Percentiles rank a stretch among this genome's conserved stretches.
Evolutionary conservation across 1,140 invertebrate genomes (phyloP).

Genomic region (Megalopta genalis): DNA sequence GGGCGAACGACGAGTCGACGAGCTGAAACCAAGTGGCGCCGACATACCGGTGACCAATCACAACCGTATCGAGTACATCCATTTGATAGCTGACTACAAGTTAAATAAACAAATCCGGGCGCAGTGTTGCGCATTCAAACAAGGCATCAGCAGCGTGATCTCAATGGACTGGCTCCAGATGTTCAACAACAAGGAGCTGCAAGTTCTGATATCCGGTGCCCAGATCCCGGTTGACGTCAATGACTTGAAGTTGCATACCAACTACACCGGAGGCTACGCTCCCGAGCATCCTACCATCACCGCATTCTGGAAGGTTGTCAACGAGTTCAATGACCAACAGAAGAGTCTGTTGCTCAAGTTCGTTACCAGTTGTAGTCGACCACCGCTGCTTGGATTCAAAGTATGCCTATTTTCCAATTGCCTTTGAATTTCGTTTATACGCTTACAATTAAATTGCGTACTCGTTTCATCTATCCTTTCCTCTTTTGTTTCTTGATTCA

Average conservation of each 20-base stretch:
- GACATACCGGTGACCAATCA: conserved; percentile 94
- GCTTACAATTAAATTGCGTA: too few relatives aligned
- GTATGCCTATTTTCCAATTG: conserved; percentile 76
- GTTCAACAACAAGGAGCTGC: conserved; percentile 97
- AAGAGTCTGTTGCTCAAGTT: conserved; percentile 95
- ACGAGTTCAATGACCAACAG: conserved; percentile 91
- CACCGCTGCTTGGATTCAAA: conserved; percentile 98
- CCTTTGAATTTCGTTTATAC: too few relatives aligned
- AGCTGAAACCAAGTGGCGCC: conserved; percentile 93
- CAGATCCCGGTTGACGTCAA: conserved; percentile 94
- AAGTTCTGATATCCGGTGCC: conserved; percentile 96
- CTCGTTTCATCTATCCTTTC: too few relatives aligned
- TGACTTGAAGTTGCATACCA: conserved; percentile 92
- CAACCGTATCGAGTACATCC: conserved; percentile 98
- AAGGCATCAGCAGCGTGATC: conserved; percentile 93
- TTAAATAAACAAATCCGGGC: conserved; percentile 94
- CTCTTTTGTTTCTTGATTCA: too few relatives aligned
- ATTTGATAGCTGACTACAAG: conserved; percentile 97
- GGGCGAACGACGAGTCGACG: conserved; percentile 93
- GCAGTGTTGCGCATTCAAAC: conserved; percentile 92
- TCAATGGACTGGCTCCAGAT: conserved; percentile 95
- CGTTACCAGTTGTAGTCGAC: conserved; percentile 97
- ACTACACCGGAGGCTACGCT: conserved; percentile 92
- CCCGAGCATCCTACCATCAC: conserved; percentile 88
- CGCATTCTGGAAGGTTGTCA: conserved; percentile 92